Conservation (phyloP, 2,797 vertebrate genomes). For the Hyperoplus immaculatus region DNA sequence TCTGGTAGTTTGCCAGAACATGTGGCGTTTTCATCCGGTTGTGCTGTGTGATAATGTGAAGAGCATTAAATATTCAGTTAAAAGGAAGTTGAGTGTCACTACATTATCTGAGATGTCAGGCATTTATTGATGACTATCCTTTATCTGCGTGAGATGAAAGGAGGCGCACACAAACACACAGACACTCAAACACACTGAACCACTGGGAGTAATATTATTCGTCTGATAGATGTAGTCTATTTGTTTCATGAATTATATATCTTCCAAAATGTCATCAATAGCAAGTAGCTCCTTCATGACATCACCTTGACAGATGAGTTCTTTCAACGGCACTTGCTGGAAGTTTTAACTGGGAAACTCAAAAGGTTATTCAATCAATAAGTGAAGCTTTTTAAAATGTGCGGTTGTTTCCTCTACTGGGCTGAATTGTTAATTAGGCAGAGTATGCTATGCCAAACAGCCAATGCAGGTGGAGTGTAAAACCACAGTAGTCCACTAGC, state of each 20-base stretch:
- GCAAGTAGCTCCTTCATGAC: slow-evolving; percentile 62
- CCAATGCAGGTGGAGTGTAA: not conserved
- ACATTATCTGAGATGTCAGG: slow-evolving; percentile 80
- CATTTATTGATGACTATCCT: slow-evolving; percentile 72
- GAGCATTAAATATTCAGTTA: slow-evolving; percentile 79
- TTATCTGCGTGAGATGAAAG: slow-evolving; percentile 56
- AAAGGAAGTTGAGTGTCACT: slow-evolving; percentile 82
- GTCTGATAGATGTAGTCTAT: slow-evolving; percentile 87
- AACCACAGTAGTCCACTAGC: not conserved
- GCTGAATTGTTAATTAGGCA: slow-evolving; percentile 67
- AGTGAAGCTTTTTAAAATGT: slow-evolving; percentile 86
- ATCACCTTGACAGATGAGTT: slow-evolving; percentile 70
- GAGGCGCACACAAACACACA: slow-evolving; percentile 39
- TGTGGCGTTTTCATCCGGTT: slow-evolving; percentile 49
- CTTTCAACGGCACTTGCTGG: slow-evolving; percentile 54
- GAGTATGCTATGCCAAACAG: not conserved
- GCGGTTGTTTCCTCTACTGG: slow-evolving; percentile 84
- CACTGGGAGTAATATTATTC: slow-evolving; percentile 78
- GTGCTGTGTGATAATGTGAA: slow-evolving; percentile 67
- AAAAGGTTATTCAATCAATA: slow-evolving; percentile 90
- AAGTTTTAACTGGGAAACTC: slow-evolving; percentile 75
- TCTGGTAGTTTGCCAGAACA: slow-evolving; percentile 52
- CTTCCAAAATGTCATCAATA: slow-evolving; percentile 58
- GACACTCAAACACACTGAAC: slow-evolving; percentile 40
- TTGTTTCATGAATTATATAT: slow-evolving; percentile 95